Base-by-base conservation (phyloP, 2,888 invertebrate genomes). In the Nasonovia ribisnigri region DNA sequence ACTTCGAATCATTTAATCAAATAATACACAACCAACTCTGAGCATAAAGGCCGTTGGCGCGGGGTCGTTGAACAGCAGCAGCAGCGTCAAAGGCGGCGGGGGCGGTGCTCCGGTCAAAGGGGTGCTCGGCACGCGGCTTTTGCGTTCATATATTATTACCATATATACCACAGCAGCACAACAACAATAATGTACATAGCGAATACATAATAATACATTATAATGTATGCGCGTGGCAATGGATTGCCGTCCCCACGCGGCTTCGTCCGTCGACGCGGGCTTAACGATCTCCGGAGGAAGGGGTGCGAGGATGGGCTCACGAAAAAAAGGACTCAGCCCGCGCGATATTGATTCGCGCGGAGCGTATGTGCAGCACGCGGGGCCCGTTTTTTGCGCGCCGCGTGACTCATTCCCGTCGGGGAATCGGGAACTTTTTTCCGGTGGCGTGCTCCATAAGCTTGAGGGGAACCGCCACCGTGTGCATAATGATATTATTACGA, bases 391-490 rank as follows among this genome's bases (percentile, higher is more conserved):
- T 36, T 48, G 29, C 42, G 20, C 84, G 87, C 8, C 54, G 51
- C 29, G 67, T 93, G 93, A 93, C 93, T 93, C 93, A 93, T 90
- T 46, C 84, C 26, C 86, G 86, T 13, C 90, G 86, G 90, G 86
- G 87, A 93, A 93, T 48, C 46, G n/a, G 54, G 24, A 88, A 43
- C 77, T 92, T 90, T 93, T 86, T 89, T 90, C 84, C 87, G 60
- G 36, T 60, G 42, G 6, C 43, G 54, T 54, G 11, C 16, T 16
- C 57, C 43, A 88, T 42, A 43, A 57, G 88, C 10, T n/a, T 10
- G 57, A 89, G 29, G 89, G 89, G 89, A 11, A 42, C 2, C 48
- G n/a, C 43, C 42, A 43, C n/a, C 16, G 43, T 13, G 16, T 8
- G 36, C 20, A 77, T 77, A 77, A 77, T 24, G 67, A 36, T 77